These are phyloP conservation scores for Sisyra terminalis DNA, from an alignment of 2,888 invertebrate species.

Conservation along the genomic window DNA sequence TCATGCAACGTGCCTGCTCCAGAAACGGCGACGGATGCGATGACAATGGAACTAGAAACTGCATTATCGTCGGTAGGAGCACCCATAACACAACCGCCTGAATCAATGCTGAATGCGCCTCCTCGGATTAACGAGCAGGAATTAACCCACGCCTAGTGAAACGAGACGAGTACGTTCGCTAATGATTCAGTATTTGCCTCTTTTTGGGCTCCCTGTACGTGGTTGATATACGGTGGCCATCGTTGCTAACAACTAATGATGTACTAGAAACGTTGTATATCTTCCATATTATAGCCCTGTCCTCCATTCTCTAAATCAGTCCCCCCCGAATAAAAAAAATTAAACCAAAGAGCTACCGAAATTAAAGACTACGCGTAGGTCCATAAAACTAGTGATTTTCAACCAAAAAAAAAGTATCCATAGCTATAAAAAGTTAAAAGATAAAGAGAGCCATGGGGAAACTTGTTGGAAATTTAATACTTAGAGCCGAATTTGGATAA, in stretches of 20 bases:
- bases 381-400: no score
- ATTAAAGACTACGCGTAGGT: no score
- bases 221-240: slow-evolving; percentile 5
- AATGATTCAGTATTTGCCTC: neutral
- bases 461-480: no score
- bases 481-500: no score
- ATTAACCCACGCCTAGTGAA: slow-evolving; percentile 7
- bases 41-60: slow-evolving; percentile 3
- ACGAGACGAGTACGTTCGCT: slow-evolving; percentile 3
- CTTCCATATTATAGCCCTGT: neutral
- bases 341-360: no score
- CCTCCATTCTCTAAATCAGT: no score
- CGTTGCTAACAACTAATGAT: slow-evolving; percentile 2
- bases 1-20: neutral
- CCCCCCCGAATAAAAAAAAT: no score
- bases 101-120: slow-evolving; percentile 3
- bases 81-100: slow-evolving; percentile 5
- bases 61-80: neutral
- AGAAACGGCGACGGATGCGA: neutral
- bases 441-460: no score
- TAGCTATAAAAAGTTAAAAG: no score
- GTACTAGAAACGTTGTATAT: neutral
- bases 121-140: slow-evolving; percentile 4
- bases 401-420: no score
- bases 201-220: slow-evolving; percentile 6